These are phyloP conservation scores for Punctoribates punctum DNA, from an alignment of 2,888 invertebrate genomes.

Conservation along the genomic window DNA sequence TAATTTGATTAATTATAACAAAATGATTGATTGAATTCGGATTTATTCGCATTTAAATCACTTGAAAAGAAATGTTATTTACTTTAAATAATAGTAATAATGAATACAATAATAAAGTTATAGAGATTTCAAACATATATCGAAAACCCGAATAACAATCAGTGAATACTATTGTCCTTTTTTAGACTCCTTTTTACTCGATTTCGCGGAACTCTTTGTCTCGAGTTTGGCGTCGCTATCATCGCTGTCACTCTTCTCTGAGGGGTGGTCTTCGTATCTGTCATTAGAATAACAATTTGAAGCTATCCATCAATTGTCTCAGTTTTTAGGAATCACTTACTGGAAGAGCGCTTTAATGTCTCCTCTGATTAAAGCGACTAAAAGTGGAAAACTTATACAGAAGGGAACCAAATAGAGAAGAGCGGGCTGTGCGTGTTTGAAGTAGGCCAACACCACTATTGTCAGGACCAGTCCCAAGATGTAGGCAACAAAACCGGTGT, in stretches of 20 bases:
- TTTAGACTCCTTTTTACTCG: conserved; percentile 24
- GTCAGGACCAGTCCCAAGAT: conserved; percentile 87
- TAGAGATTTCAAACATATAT: conserved; percentile 25
- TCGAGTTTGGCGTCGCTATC: conserved; percentile 46
- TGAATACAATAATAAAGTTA: background rate
- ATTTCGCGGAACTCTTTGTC: conserved; percentile 39
- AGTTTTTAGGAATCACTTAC: background rate
- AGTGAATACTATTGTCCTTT: conserved; percentile 32
- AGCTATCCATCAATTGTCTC: conserved; percentile 56
- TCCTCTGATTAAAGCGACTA: conserved; percentile 81
- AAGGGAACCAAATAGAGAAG: conserved; percentile 94
- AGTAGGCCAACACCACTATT: conserved; percentile 95
- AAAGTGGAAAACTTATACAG: conserved; percentile 82
- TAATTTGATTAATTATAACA: no score
- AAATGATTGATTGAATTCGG: no score
- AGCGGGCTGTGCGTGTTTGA: conserved; percentile 96
- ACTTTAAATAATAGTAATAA: background rate
- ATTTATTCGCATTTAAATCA: background rate
- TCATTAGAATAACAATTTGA: conserved; percentile 46
- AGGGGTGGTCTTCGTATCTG: conserved; percentile 69
- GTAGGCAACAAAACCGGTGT: conserved; percentile 86
- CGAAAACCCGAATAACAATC: conserved; percentile 50
- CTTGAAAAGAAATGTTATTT: background rate
- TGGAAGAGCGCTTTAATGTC: conserved; percentile 78
- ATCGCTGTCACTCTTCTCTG: conserved; percentile 54